Base-by-base conservation (phyloP, 2,113 vertebrate species). In the Dicentrarchus labrax region DNA sequence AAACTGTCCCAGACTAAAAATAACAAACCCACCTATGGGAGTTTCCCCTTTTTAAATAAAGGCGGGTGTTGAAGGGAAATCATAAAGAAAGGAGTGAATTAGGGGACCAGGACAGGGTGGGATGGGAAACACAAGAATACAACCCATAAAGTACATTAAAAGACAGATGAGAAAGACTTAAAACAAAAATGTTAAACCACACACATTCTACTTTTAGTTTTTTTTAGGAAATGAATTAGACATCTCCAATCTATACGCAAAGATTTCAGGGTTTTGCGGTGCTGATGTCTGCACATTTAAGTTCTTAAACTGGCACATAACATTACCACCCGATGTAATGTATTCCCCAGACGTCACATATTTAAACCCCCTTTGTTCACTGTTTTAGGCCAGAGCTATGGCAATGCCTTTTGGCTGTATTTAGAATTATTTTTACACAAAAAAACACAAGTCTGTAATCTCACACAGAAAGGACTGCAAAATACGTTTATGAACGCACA, bases 11-110 rank as follows among this genome's bases (percentile, higher is more conserved):
- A 69, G 81, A 72, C 84, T 82, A 83, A 78, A 88, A 89, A 92
- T 82, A 93, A 78, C 80, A 89, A 89, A 88, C 70, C 88, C 88
- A 90, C 91, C 89, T 89, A 88, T 89, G 89, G 91, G 89, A 88
- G 90, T 91, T 79, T 72, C 72, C 87, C 39, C 17, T 57, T 45
- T 82, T 62, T 67, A 21, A 47, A 76, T 67, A 21, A 47, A 76
- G 36, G 67, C 48, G 43, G 65, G 61, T 21, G 76, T 83, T 76
- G 36, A 66, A 86, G 60, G 82, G 75, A 89, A 78, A 85, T 89
- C 76, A 87, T 81, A 88, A 92, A 91, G 81, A 90, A 87, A 80
- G 82, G 82, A 71, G 68, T 10, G 19, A 85, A 90, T 90, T 80
- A 79, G 59, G 79, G 64, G 65, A 78, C 51, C 71, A 67, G 82